Base-by-base conservation (phyloP, 2,888 invertebrate species). In the Agrochola litura region DNA sequence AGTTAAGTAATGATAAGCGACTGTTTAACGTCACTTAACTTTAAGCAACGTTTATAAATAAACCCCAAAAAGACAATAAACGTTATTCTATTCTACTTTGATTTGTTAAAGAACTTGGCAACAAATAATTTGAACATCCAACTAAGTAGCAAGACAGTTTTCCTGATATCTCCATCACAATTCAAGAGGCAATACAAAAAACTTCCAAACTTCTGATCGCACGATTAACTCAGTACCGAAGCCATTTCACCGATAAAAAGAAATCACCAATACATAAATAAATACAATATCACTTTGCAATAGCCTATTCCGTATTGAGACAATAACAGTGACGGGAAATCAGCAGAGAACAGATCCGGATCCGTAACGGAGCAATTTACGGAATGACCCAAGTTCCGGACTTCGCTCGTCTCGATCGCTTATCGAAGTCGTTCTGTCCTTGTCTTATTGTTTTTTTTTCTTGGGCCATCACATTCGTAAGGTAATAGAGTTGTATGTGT, bases 231-330 rank as follows among this genome's bases (percentile, higher is more conserved):
- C 61, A 14, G 58, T 64, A 64, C 67, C 41, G 12, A 64, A 58
- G 43, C 65, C 64, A 41, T 73, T 79, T 19, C 37, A 73, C 2
- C n/a, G 19, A 69, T 77, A 83, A 83, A 83, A 81, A 61, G 77
- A 56, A 77, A 83, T 83, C 71, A 77, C 77, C 43, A 46, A 77
- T 56, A 73, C 56, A 77, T 73, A 80, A 78, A 84, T 83, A 83
- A 75, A 76, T 77, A 82, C 79, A 78, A 84, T 78, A 84, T 82
- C 73, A 86, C 68, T 78, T 80, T 78, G 70, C 77, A 84, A 79
- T 79, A 43, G 77, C 68, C 77, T 58, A 72, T 79, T 73, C 52
- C 67, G 60, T 83, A 78, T 78, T 68, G 72, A 69, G 73, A 70
- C 72, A 83, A 76, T 85, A 81, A 79, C 73, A 71, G 79, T 77